Evolutionary conservation across 2,888 invertebrate species (phyloP).

Genomic region (Hemicrepidius hirtus): DNA sequence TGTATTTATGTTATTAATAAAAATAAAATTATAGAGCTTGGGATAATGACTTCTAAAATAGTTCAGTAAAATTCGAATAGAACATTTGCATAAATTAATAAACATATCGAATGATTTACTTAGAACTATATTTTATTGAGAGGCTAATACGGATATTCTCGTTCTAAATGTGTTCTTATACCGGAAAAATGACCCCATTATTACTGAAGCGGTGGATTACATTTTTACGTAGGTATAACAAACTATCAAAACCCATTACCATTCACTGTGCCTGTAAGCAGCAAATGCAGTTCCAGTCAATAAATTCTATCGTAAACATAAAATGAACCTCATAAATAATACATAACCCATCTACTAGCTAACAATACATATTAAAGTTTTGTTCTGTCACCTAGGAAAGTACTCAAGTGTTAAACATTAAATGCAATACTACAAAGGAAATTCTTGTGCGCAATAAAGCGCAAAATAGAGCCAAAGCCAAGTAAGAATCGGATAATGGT

Average conservation of each 20-base stretch:
- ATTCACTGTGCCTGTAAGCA: neutral
- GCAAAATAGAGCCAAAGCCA: neutral
- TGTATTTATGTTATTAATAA: no score
- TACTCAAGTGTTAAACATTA: slow-evolving; percentile 4
- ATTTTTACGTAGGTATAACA: neutral
- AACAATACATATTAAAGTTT: neutral
- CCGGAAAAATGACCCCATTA: neutral
- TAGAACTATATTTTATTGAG: no score
- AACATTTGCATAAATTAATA: no score
- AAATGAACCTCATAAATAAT: slow-evolving; percentile 15
- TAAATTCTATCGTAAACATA: slow-evolving; percentile 14
- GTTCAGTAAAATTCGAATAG: no score
- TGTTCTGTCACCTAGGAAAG: neutral
- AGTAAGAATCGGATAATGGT: no score
- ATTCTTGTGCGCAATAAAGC: neutral
- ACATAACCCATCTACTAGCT: neutral
- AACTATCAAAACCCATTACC: neutral
- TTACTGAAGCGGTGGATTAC: neutral
- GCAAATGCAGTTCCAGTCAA: slow-evolving; percentile 1
- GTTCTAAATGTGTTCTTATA: no score
- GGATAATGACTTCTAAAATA: no score
- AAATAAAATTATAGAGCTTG: no score
- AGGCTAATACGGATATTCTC: no score
- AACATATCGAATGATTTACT: no score
- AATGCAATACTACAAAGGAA: neutral